Conservation (phyloP, 2,797 vertebrate species). For the Dallia pectoralis region DNA sequence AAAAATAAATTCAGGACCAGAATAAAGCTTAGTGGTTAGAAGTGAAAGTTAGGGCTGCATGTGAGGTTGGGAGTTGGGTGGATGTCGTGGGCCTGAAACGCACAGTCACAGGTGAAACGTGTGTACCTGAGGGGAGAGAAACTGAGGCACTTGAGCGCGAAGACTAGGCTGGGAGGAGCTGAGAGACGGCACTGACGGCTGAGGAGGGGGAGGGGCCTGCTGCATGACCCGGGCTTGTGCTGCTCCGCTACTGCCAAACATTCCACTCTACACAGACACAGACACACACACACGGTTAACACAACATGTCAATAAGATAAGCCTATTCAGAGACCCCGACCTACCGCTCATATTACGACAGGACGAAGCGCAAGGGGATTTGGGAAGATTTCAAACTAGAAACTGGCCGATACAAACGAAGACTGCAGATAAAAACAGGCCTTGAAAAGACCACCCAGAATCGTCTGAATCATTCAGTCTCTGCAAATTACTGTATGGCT, state of each 20-base stretch:
- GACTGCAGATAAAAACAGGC: neutral
- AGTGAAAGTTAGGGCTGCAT: too few relatives aligned
- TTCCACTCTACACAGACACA: slow-evolving; percentile 91
- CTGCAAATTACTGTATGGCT: neutral
- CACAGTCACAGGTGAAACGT: neutral
- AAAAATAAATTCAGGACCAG: too few relatives aligned
- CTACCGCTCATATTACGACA: too few relatives aligned
- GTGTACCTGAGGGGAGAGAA: slow-evolving; percentile 98
- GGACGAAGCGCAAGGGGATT: too few relatives aligned
- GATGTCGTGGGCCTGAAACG: too few relatives aligned
- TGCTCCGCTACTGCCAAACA: slow-evolving; percentile 98
- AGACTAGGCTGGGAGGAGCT: slow-evolving; percentile 99
- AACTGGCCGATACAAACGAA: neutral
- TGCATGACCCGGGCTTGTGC: slow-evolving; percentile 96
- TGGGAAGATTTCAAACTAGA: too few relatives aligned
- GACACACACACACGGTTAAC: slow-evolving; percentile 1
- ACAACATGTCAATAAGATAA: too few relatives aligned
- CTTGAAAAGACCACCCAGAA: neutral
- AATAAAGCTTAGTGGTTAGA: too few relatives aligned
- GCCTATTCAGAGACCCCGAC: too few relatives aligned
- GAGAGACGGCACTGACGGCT: slow-evolving; percentile 95
- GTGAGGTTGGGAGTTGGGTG: too few relatives aligned
- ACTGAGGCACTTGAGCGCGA: slow-evolving; percentile 99
- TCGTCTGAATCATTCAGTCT: neutral
- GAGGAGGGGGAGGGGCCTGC: slow-evolving; percentile 73